Evolutionary conservation across 2,888 invertebrate species (phyloP).

Genomic region (Caenorhabditis angaria): DNA sequence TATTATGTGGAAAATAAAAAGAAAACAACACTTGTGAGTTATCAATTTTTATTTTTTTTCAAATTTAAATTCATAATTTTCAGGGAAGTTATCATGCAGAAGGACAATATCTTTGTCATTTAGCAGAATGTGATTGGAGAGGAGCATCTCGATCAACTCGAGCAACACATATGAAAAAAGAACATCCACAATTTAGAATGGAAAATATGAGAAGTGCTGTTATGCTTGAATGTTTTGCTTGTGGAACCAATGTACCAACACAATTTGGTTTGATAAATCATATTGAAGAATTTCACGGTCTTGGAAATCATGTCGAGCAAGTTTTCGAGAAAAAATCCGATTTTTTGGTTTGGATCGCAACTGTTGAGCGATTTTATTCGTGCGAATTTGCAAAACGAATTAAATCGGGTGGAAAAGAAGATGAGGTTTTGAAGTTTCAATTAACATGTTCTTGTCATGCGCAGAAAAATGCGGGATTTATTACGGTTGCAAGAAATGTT

Average conservation of each 20-base stretch:
- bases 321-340: neutral
- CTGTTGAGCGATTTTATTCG: slow-evolving; percentile 3
- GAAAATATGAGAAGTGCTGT: slow-evolving; percentile 15
- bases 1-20: slow-evolving; percentile 29
- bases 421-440: neutral
- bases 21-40: slow-evolving; percentile 9
- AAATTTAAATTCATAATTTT: too few species aligned
- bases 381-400: neutral
- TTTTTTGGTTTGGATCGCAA: slow-evolving; percentile 2
- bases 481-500: neutral
- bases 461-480: neutral
- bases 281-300: slow-evolving; percentile 14
- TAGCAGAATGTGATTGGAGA: slow-evolving; percentile 49
- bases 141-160: slow-evolving; percentile 53
- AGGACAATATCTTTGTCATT: slow-evolving; percentile 47
- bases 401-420: neutral
- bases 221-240: slow-evolving; percentile 20
- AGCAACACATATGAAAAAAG: slow-evolving; percentile 48
- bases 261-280: slow-evolving; percentile 15
- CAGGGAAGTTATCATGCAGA: slow-evolving; percentile 8
- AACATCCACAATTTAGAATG: slow-evolving; percentile 40
- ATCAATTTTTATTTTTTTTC: too few species aligned
- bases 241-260: slow-evolving; percentile 9
- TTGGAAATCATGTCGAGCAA: slow-evolving; percentile 12
- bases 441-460: neutral